Evolutionary conservation across 2,113 vertebrate species (phyloP).

Genomic region (Lethenteron camtschaticum): DNA sequence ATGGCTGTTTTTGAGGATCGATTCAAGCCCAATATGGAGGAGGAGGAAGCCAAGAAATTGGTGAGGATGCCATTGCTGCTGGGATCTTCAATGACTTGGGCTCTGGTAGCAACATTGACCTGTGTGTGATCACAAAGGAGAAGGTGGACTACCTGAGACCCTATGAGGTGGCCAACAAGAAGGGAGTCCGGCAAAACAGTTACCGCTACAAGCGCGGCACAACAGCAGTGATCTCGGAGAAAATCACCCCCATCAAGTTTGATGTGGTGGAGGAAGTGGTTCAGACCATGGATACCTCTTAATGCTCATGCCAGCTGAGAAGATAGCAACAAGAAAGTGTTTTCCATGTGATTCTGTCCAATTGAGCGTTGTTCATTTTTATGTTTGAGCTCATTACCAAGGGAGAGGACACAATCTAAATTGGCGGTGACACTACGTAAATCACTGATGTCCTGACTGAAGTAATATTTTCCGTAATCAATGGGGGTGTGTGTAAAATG

Average conservation of each 20-base stretch:
- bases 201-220: slow-evolving; percentile 40
- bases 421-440: too few species aligned
- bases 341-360: too few species aligned
- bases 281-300: slow-evolving; percentile 46
- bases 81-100: slow-evolving; percentile 89
- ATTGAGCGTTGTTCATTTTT: too few species aligned
- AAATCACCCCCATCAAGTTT: slow-evolving; percentile 21
- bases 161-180: slow-evolving; percentile 58
- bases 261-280: slow-evolving; percentile 36
- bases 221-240: slow-evolving; percentile 29
- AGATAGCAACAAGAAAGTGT: too few species aligned
- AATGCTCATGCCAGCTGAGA: slow-evolving; percentile 10
- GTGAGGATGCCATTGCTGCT: slow-evolving; percentile 76
- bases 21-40: slow-evolving; percentile 71
- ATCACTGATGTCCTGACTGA: too few species aligned
- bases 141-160: slow-evolving; percentile 76
- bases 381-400: too few species aligned
- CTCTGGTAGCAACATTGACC: slow-evolving; percentile 79
- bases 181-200: slow-evolving; percentile 45
- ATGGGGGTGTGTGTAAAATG: too few species aligned
- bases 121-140: slow-evolving; percentile 72
- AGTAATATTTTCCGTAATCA: too few species aligned
- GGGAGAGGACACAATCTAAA: too few species aligned
- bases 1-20: slow-evolving; percentile 95
- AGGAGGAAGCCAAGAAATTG: slow-evolving; percentile 60